phyloP scores from a whole-genome alignment of 1,140 invertebrate genomes.

The Dryas iulia region DNA sequence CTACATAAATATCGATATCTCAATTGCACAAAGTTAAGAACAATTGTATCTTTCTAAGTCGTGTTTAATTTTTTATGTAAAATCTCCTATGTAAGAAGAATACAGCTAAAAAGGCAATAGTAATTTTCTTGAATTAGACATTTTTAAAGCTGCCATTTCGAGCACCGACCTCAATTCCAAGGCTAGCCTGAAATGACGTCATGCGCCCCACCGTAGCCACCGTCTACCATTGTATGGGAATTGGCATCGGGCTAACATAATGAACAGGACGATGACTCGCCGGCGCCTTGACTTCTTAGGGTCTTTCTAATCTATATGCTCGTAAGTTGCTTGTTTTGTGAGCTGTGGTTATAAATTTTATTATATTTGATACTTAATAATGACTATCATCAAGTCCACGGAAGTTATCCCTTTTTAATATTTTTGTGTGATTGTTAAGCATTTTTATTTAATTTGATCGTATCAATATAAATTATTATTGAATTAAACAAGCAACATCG shows the following conservation, averaged over 20 bases:
- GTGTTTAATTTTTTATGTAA: neutral
- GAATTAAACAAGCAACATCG: neutral
- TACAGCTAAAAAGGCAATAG: constrained; percentile 31
- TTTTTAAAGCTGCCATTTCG: constrained; percentile 63
- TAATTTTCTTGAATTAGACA: constrained; percentile 43
- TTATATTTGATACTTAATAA: neutral
- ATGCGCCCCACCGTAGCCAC: constrained; percentile 50
- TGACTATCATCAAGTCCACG: neutral
- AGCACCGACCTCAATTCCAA: constrained; percentile 71
- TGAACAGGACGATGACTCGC: constrained; percentile 64
- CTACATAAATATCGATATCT: too few relatives aligned
- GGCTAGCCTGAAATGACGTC: constrained; percentile 71
- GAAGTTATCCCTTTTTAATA: neutral
- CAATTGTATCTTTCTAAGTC: neutral
- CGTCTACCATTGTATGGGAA: constrained; percentile 67
- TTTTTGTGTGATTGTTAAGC: neutral
- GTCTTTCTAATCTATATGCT: constrained; percentile 27
- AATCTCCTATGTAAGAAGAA: neutral
- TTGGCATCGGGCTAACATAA: constrained; percentile 64
- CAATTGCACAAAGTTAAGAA: neutral
- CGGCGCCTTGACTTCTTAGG: constrained; percentile 41
- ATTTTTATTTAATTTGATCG: too few relatives aligned
- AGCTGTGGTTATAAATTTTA: neutral
- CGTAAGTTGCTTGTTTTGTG: constrained; percentile 13
- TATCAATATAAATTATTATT: too few relatives aligned